Conservation (phyloP, 2,888 invertebrate species). For the Spilosoma lubricipeda region DNA sequence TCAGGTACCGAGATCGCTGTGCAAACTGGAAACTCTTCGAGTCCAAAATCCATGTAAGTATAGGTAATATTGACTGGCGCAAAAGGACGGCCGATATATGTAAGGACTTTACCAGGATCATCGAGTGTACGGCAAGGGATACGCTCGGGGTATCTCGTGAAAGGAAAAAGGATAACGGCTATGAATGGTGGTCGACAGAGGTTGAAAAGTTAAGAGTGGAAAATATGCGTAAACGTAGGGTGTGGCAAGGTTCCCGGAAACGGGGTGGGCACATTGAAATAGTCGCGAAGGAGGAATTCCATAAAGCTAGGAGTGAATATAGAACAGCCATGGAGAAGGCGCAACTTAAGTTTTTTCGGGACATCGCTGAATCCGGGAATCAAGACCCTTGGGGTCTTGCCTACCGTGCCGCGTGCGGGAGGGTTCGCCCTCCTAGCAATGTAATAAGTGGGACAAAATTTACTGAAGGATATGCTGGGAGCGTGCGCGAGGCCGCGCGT, state of each 20-base stretch:
- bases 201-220: neutral
- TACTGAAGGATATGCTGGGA: constrained; percentile 3
- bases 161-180: neutral
- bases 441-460: too few species aligned
- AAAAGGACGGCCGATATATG: neutral
- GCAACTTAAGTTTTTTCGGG: too few species aligned
- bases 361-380: too few species aligned
- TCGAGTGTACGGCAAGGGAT: neutral
- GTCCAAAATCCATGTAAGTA: neutral
- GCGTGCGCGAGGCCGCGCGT: constrained; percentile 28
- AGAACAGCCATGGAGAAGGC: too few species aligned
- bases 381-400: too few species aligned
- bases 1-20: neutral
- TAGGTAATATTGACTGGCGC: neutral
- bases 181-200: neutral
- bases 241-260: too few species aligned
- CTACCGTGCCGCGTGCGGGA: too few species aligned
- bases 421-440: too few species aligned
- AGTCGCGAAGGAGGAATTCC: too few species aligned
- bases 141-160: neutral
- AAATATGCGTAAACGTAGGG: neutral
- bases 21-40: neutral
- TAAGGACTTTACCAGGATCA: neutral
- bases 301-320: too few species aligned
- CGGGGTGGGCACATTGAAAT: too few species aligned